Conservation (phyloP, 1,140 invertebrate genomes). For the Drosophila melanica region DNA sequence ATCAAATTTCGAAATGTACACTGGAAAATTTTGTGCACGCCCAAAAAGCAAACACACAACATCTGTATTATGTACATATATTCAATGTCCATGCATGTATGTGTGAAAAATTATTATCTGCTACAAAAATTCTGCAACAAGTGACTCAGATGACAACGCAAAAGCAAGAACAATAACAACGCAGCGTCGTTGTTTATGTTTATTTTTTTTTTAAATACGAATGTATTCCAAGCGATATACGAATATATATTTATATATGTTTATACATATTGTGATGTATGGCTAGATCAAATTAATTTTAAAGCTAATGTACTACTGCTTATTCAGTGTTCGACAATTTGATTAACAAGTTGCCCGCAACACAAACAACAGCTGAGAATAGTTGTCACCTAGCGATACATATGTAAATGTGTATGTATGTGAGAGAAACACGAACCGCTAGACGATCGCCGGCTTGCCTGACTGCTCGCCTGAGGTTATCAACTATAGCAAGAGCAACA, state of each 20-base stretch:
- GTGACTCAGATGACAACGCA: constrained; percentile 62
- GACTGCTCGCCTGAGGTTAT: constrained; percentile 55
- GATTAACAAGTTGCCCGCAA: constrained; percentile 44
- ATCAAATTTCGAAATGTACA: constrained; percentile 17
- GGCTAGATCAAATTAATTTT: constrained; percentile 50
- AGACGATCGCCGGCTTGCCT: constrained; percentile 2
- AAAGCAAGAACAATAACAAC: constrained; percentile 45
- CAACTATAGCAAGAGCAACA: constrained; percentile 38
- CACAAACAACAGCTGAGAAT: constrained; percentile 32
- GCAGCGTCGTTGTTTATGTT: constrained; percentile 49
- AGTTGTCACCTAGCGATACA: constrained; percentile 52
- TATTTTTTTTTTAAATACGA: constrained; percentile 63
- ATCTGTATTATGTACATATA: constrained; percentile 23
- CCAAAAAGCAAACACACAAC: constrained; percentile 49
- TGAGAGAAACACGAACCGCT: constrained; percentile 23
- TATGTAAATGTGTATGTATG: constrained; percentile 4
- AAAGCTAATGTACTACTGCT: constrained; percentile 45
- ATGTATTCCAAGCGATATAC: constrained; percentile 22
- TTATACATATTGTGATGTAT: too few species aligned
- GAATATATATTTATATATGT: constrained; percentile 9
- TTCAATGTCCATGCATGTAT: constrained; percentile 1
- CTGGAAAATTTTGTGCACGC: constrained; percentile 19
- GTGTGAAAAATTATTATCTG: constrained; percentile 63
- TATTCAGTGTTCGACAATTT: constrained; percentile 33
- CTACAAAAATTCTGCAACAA: constrained; percentile 71